Evolutionary conservation across 2,888 invertebrate genomes (phyloP).

Genomic region (Rhopalosiphum nymphaeae): DNA sequence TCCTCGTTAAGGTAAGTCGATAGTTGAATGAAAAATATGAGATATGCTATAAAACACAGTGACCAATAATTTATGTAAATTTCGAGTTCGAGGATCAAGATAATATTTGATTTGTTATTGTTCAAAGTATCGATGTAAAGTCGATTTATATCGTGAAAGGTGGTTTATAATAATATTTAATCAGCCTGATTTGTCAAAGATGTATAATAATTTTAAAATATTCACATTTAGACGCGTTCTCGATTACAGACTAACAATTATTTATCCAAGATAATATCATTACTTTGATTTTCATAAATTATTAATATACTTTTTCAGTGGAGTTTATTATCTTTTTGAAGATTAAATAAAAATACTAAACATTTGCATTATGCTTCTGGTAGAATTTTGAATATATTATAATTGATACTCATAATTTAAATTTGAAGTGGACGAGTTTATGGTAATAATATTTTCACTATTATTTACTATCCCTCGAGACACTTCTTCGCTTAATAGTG

Average conservation of each 20-base stretch:
- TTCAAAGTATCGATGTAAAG: background rate
- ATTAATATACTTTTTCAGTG: background rate
- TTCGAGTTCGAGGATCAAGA: background rate
- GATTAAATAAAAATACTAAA: too few species aligned
- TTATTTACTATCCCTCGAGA: background rate
- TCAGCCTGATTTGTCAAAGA: background rate
- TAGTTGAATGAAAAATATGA: background rate
- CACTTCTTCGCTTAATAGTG: background rate
- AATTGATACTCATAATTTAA: background rate
- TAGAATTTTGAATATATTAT: background rate
- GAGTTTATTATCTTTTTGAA: too few species aligned
- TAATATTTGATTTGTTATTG: background rate
- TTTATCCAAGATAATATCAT: background rate
- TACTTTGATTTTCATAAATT: background rate
- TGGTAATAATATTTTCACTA: background rate
- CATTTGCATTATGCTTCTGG: background rate
- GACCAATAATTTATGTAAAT: background rate
- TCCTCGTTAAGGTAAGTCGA: constrained; percentile 41
- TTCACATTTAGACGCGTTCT: background rate
- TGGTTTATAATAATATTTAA: background rate
- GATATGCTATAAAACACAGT: background rate
- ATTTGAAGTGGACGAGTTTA: background rate
- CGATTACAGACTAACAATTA: background rate
- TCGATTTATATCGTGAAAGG: background rate
- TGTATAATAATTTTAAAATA: background rate